Evolutionary conservation across 2,797 vertebrate species (phyloP).

Genomic region (Sparidentex hasta): DNA sequence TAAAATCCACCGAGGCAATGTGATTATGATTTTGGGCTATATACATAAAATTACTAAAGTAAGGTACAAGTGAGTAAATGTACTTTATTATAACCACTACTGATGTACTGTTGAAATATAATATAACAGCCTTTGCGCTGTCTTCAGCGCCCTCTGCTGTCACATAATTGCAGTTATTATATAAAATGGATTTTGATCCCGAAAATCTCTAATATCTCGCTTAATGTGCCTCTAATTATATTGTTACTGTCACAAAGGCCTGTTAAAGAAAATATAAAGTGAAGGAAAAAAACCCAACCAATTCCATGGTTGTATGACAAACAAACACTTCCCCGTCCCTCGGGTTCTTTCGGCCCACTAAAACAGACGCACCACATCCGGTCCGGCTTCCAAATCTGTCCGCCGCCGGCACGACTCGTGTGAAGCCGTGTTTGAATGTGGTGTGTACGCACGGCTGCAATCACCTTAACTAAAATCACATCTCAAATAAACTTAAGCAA

Average conservation of each 20-base stretch:
- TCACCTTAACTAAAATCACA: not conserved
- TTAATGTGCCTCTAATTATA: rapidly evolving
- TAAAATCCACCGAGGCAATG: too few species aligned
- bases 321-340: not conserved
- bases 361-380: conserved; percentile 50
- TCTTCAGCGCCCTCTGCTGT: conserved; percentile 29
- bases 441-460: not conserved
- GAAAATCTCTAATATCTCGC: rapidly evolving
- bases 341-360: not conserved
- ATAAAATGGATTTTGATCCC: too few species aligned
- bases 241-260: not conserved
- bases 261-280: not conserved
- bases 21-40: too few species aligned
- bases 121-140: too few species aligned
- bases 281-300: not conserved
- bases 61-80: not conserved
- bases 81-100: not conserved
- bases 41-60: not conserved
- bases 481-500: not conserved
- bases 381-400: conserved; percentile 65
- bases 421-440: conserved; percentile 27
- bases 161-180: rapidly evolving
- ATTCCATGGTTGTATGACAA: not conserved
- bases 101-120: not conserved
- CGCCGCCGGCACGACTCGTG: conserved; percentile 3